These are phyloP conservation scores for Cataglyphis cursor DNA, from an alignment of 2,888 invertebrate genomes.

Conservation along the genomic window DNA sequence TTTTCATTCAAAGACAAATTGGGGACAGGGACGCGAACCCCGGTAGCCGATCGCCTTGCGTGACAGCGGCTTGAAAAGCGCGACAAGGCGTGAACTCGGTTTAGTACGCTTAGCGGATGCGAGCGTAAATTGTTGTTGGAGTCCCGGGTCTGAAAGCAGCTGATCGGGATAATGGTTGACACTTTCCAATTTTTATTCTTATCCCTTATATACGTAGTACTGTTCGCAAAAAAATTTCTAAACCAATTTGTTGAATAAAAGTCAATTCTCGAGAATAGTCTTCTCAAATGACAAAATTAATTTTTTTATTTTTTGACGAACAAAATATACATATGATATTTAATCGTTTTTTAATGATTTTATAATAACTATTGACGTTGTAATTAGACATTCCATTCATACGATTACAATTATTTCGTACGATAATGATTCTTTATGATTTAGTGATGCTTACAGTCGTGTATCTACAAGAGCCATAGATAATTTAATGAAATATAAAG, in stretches of 20 bases:
- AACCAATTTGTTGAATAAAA: background rate
- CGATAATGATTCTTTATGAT: background rate
- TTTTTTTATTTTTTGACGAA: background rate
- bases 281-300: background rate
- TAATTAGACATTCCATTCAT: slow-evolving; percentile 4
- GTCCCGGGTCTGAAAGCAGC: background rate
- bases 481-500: background rate
- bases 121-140: slow-evolving; percentile 27
- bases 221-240: background rate
- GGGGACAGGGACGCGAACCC: slow-evolving; percentile 49
- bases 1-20: slow-evolving; percentile 72
- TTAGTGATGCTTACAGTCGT: background rate
- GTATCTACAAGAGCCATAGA: background rate
- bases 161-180: slow-evolving; percentile 24
- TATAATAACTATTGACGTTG: background rate
- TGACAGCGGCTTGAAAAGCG: slow-evolving; percentile 52
- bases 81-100: slow-evolving; percentile 46
- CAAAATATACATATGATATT: background rate
- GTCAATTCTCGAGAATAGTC: background rate
- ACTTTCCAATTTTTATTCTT: background rate
- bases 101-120: slow-evolving; percentile 30
- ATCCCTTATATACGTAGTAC: background rate
- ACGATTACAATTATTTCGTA: background rate
- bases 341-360: background rate
- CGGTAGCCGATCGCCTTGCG: slow-evolving; percentile 46